Evolutionary conservation across 2,888 invertebrate species (phyloP), one percentile per base, ranked within the genome.

Genomic region (Dysmachus trigonus): DNA sequence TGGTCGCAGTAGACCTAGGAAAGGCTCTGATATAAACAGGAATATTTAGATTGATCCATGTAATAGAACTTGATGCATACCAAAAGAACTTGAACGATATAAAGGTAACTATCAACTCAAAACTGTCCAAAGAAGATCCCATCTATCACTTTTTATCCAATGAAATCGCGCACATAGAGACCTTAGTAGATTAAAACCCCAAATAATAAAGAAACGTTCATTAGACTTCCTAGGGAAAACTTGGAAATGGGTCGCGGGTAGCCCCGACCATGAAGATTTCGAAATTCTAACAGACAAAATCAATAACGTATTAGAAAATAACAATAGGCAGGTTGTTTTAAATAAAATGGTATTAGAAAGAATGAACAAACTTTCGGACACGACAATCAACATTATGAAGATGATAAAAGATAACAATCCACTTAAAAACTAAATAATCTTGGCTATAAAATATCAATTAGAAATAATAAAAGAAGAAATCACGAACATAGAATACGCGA

Each of bases 381-480:
- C 47, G 10, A 74, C 33, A 31, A 85, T 74, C 18, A 13, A 74
- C 51, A 85, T 74, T n/a, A 74, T 51, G 18, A 74, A 51, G 51
- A 13, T 79, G 6, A 13, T 51, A 30, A 4, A 79, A 47, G 18
- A 38, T 0, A 85, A 87, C 22, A 72, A 74, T 18, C 72, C 77
- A 27, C 27, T 86, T 2, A 38, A 87, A 13, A 83, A 77, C 31
- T 47, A 74, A 72, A 18, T 86, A 38, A 85, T 30, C 31, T 71
- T 76, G 83, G 71, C 30, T 51, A 71, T 84, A 77, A 81, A 87
- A 86, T 86, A 62, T 15, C 88, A 87, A 73, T n/a, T 88, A 77
- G 86, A 86, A 87, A 72, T 87, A 18, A 35, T 88, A 53, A 88
- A 86, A 83, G 87, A 87, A 79, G 87, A 88, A 82, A 27, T 88